Conservation (phyloP, 2,888 invertebrate genomes). For the Ariolimax columbianus region DNA sequence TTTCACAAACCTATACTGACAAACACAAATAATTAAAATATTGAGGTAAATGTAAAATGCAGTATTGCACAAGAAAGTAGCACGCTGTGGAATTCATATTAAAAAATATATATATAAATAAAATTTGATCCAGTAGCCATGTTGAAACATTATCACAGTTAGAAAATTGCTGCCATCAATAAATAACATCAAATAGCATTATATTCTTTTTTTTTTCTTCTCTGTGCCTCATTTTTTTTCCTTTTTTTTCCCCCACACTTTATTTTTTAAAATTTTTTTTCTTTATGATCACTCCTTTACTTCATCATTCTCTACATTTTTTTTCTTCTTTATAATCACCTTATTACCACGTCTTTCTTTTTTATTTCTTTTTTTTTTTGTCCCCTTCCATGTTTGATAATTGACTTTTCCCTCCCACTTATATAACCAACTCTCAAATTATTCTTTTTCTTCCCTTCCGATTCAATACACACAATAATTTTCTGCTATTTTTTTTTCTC, state of each 20-base stretch:
- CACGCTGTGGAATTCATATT: too few species aligned
- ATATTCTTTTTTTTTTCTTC: neutral
- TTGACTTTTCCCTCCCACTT: neutral
- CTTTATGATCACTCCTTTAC: neutral
- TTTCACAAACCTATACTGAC: neutral
- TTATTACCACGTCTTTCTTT: neutral
- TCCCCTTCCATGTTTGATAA: neutral
- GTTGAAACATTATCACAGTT: constrained; percentile 4
- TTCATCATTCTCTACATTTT: neutral
- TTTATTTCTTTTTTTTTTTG: neutral
- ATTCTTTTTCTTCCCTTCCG: neutral
- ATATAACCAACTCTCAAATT: neutral
- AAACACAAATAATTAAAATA: neutral
- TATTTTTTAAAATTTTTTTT: neutral
- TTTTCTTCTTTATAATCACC: neutral
- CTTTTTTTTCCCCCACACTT: neutral
- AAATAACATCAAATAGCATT: neutral
- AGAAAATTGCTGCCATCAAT: neutral
- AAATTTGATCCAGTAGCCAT: neutral
- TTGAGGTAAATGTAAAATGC: neutral
- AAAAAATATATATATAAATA: neutral
- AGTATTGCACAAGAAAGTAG: neutral
- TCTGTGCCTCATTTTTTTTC: neutral
- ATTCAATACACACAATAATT: too few species aligned
- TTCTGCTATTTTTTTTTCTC: too few species aligned